These are phyloP conservation scores for Pycnomerus fuliginosus DNA, from an alignment of 2,888 invertebrate species.

Conservation along the genomic window DNA sequence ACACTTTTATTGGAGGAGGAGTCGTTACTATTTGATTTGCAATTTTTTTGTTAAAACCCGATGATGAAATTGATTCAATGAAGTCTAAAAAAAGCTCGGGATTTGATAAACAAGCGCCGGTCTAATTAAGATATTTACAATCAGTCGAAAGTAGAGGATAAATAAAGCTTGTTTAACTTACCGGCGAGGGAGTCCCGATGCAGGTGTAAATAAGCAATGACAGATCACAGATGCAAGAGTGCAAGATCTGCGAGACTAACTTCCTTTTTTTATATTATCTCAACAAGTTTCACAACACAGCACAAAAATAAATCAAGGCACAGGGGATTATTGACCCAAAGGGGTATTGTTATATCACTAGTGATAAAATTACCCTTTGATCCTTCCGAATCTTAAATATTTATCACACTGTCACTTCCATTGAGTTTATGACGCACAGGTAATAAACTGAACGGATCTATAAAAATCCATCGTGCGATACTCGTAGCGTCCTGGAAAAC, in stretches of 20 bases:
- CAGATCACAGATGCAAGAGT: conserved; percentile 33
- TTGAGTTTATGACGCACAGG: too few relatives aligned
- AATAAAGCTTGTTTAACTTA: conserved; percentile 34
- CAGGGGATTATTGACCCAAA: conserved; percentile 5
- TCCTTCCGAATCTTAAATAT: conserved; percentile 1
- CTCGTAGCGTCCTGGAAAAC: conserved; percentile 13
- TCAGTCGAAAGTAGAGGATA: conserved; percentile 28
- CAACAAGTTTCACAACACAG: conserved; percentile 32
- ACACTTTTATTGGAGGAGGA: too few relatives aligned
- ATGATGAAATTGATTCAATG: too few relatives aligned
- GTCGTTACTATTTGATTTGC: too few relatives aligned
- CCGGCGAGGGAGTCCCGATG: conserved; percentile 27
- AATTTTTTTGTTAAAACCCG: too few relatives aligned
- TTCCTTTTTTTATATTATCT: conserved; percentile 25
- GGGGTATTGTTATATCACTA: conserved; percentile 2
- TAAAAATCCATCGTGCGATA: not conserved
- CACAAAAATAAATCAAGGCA: conserved; percentile 22
- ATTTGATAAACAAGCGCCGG: conserved; percentile 17
- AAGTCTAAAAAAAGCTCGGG: conserved; percentile 11
- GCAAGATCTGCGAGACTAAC: conserved; percentile 27
- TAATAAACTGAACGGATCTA: too few relatives aligned
- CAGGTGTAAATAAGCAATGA: conserved; percentile 31
- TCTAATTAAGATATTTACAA: conserved; percentile 33
- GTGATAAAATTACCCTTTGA: not conserved
- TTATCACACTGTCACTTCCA: too few relatives aligned